Evolutionary conservation across 2,113 vertebrate genomes (phyloP), one percentile per base, ranked within the genome.

Genomic region (Sander lucioperca): DNA sequence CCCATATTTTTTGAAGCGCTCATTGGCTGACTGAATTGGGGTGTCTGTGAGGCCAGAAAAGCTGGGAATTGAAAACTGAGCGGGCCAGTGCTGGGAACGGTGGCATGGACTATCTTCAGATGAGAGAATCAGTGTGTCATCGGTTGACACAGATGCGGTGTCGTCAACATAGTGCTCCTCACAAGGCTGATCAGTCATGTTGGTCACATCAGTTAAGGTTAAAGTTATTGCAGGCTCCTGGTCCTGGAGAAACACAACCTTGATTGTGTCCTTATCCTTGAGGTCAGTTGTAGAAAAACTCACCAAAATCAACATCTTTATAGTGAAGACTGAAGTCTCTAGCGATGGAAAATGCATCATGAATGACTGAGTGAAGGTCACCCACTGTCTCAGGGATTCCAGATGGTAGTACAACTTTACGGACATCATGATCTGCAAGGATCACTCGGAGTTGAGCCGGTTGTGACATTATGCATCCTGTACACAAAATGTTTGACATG

Each of bases 281-380:
- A 56, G 54, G n/a, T 56, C n/a, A 56, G n/a, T 25, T 56, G 54
- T 56, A 56, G 54, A 56, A 56, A 56, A 56, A 56, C 54, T 56
- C 54, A 25, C 54, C 54, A 56, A 56, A 56, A 25, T 56, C n/a
- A 56, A 56, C 54, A 56, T 56, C 54, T 56, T 56, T 56, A 56
- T 23, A 56, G 54, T 56, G 54, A 56, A 56, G 54, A 56, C 54
- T 12, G n/a, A 56, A 25, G 54, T 56, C 54, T 56, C 54, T 56
- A 10, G 54, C 54, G 14, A 56, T 56, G 54, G n/a, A 56, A 56
- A 56, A 56, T 56, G 11, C 23, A 56, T 56, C 54, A 25, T 11
- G n/a, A 23, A 56, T 56, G n/a, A 25, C 54, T 56, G 54, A 56
- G n/a, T 56, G 54, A 56, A 56, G 54, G n/a, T 25, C 54, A 56